Evolutionary conservation across 2,113 vertebrate genomes (phyloP), one percentile per base, ranked within the genome.

Genomic region (Cyprinodon tularosa): DNA sequence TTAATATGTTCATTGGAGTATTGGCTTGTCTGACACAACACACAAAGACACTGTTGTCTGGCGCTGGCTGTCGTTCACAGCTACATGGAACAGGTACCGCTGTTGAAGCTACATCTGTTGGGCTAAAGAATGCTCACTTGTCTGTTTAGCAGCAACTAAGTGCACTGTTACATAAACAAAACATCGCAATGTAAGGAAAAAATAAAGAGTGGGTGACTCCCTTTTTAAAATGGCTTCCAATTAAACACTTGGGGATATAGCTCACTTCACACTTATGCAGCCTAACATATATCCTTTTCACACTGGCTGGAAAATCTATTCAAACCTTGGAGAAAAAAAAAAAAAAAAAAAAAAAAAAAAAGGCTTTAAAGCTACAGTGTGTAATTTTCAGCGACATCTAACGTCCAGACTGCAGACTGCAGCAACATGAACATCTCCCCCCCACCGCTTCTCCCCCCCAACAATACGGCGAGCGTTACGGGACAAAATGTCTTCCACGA

Each of bases 1-100:
- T 91, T 83, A 89, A 89, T 86, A 86, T 83, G 84, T 87, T 86
- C 72, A 84, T 83, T 79, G 1, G 53, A 77, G 71, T 80, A 85
- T 85, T 79, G 44, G 78, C 77, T 88, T 40, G 70, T 87, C 75
- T 90, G 85, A 87, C 77, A 73, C 72, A 68, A 70, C 14, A 4
- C 80, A 86, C 74, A 88, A 84, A 88, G 77, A 66, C 63, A 4
- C 22, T 12, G 66, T 62, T 67, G 73, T 73, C 64, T 79, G 64
- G 45, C 71, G 44, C 77, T 69, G 72, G 67, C 66, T 82, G 74
- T 69, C 15, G 4, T 71, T 74, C 9, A 17, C 60, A 38, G 82
- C 37, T 20, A 66, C 10, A 50, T 4, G 14, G 79, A 62, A 71
- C 74, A 86, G 72, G 72, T 66, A 73, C n/a, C 5, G 38, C 50